A percentile compares a stretch with the other conserved stretches of the same genome.
phyloP scores from a whole-genome alignment of 2,113 vertebrate species.

The Hoplias malabaricus region DNA sequence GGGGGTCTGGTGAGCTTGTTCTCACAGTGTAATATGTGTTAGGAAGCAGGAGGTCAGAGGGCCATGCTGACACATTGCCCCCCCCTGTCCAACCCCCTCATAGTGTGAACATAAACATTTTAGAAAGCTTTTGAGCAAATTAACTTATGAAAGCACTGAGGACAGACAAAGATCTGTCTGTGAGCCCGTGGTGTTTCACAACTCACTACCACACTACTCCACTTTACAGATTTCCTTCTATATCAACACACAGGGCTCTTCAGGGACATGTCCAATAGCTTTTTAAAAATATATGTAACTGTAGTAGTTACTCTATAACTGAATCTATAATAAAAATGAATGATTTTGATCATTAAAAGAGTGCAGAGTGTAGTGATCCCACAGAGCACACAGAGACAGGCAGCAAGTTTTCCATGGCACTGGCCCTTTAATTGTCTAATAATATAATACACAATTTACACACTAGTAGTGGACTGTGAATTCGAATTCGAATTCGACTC shows the following conservation, averaged over 20 bases:
- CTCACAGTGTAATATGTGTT: slow-evolving; percentile 75
- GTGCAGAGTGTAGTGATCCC: no score
- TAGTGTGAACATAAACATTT: slow-evolving; percentile 85
- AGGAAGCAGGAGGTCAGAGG: slow-evolving; percentile 80
- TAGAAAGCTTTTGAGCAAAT: slow-evolving; percentile 82
- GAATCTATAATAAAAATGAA: no score
- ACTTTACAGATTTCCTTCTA: background rate
- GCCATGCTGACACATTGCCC: slow-evolving; percentile 78
- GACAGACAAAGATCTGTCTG: slow-evolving; percentile 48
- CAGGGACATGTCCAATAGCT: background rate
- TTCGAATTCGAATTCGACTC: no score
- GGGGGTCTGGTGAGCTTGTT: slow-evolving; percentile 82
- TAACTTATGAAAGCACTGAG: slow-evolving; percentile 77
- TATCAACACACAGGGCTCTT: background rate
- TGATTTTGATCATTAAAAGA: no score
- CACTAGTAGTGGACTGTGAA: background rate
- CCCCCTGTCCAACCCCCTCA: slow-evolving; percentile 76
- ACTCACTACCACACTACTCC: slow-evolving; percentile 8
- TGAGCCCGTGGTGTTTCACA: slow-evolving; percentile 28
- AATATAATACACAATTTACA: no score
- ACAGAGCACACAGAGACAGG: no score
- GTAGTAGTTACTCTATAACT: no score
- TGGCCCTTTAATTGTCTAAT: no score
- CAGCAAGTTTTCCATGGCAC: no score
- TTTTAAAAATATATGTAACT: slow-evolving; percentile 27